A percentile compares a stretch with the other conserved stretches of the same genome.
phyloP scores from a whole-genome alignment of 2,113 vertebrate species.

The Eretmochelys imbricata region DNA sequence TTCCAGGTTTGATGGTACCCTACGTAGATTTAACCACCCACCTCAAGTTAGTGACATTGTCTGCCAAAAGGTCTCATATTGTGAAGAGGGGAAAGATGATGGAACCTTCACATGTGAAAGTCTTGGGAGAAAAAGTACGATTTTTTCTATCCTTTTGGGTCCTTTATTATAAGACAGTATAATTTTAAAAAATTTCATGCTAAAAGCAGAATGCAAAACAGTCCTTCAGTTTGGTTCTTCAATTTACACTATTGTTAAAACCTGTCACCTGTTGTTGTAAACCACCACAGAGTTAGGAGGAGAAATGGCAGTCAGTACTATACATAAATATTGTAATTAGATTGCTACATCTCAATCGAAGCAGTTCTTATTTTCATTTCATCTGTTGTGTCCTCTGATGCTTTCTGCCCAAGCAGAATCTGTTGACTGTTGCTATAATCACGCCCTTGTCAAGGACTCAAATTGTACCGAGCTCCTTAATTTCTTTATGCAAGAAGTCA shows the following conservation, averaged over 20 bases:
- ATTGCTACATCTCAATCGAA: background rate
- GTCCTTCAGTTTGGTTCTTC: background rate
- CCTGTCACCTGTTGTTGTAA: rapidly evolving
- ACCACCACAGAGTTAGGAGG: background rate
- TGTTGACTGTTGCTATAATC: background rate
- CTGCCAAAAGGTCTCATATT: background rate
- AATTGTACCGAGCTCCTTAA: background rate
- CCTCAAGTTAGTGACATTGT: background rate
- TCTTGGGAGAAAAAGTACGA: background rate
- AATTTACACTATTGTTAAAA: background rate
- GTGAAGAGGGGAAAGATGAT: background rate
- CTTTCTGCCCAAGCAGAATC: background rate
- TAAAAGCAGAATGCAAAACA: background rate
- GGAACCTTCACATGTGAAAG: background rate
- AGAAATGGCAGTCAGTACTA: background rate
- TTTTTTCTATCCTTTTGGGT: background rate
- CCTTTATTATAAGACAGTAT: background rate
- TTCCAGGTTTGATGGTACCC: background rate
- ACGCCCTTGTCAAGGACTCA: background rate
- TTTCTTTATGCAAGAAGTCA: background rate
- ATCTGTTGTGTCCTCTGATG: background rate
- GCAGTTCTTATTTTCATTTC: background rate
- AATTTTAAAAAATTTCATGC: background rate
- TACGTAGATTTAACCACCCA: background rate
- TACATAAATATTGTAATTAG: background rate